Evolutionary conservation across 2,888 invertebrate genomes (phyloP).

Genomic region (Cetonia aurata): DNA sequence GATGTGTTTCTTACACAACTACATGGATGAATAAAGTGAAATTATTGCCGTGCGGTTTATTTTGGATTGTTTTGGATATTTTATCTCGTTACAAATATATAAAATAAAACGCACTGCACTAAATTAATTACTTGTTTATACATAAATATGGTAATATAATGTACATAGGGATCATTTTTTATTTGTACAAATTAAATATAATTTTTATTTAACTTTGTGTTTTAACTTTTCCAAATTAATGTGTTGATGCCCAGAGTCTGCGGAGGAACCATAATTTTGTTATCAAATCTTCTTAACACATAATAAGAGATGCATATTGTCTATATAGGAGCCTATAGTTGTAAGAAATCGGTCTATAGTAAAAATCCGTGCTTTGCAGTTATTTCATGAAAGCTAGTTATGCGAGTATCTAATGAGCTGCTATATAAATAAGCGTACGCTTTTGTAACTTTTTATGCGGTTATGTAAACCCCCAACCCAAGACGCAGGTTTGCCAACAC

Average conservation of each 20-base stretch:
- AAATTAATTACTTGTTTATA: not conserved
- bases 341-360: not conserved
- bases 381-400: too few relatives aligned
- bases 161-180: conserved; percentile 20
- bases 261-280: too few relatives aligned
- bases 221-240: not conserved
- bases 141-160: conserved; percentile 9
- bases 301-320: not conserved
- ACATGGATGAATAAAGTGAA: conserved; percentile 52
- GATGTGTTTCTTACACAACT: conserved; percentile 59
- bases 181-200: conserved; percentile 29
- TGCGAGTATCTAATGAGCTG: too few relatives aligned
- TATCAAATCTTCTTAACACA: too few relatives aligned
- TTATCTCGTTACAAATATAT: not conserved
- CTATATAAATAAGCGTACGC: too few relatives aligned
- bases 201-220: conserved; percentile 18
- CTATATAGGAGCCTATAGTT: not conserved
- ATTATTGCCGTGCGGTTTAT: conserved; percentile 14
- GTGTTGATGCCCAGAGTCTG: not conserved
- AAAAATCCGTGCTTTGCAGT: not conserved
- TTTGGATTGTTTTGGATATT: not conserved
- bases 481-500: too few relatives aligned
- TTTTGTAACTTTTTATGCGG: too few relatives aligned
- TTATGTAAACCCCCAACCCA: too few relatives aligned
- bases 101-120: conserved; percentile 25